A percentile compares a stretch with the other conserved stretches of the same genome.
These are phyloP conservation scores for Chrysolina haemoptera DNA, from an alignment of 2,888 invertebrate genomes.

Conservation along the genomic window DNA sequence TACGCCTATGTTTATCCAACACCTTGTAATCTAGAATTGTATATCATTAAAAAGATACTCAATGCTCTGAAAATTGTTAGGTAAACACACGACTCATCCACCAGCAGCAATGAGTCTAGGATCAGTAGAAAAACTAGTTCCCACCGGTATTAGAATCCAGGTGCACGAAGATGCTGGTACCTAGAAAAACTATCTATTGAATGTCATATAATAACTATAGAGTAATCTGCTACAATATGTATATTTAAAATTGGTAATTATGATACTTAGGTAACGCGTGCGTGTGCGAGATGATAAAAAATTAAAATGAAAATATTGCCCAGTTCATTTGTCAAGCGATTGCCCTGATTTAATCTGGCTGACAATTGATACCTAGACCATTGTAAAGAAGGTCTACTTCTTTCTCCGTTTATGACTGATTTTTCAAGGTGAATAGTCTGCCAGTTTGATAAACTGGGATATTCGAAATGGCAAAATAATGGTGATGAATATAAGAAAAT, in stretches of 20 bases:
- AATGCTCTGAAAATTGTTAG: neutral
- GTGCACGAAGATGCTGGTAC: conserved; percentile 17
- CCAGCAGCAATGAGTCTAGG: conserved; percentile 11
- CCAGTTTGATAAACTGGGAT: too few relatives aligned
- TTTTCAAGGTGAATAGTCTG: too few relatives aligned
- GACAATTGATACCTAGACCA: too few relatives aligned
- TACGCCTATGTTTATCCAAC: neutral
- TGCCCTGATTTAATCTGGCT: too few relatives aligned
- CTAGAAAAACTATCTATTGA: conserved; percentile 12
- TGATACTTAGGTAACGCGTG: neutral
- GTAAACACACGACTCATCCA: neutral
- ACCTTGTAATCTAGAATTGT: neutral
- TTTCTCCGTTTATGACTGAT: too few relatives aligned
- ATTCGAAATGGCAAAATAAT: too few relatives aligned
- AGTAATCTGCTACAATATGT: neutral
- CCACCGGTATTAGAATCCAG: conserved; percentile 14
- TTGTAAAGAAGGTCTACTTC: too few relatives aligned
- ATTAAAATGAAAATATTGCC: neutral
- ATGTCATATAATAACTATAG: neutral
- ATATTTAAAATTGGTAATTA: neutral
- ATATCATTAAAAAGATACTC: neutral
- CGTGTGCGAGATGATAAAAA: neutral
- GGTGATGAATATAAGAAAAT: too few relatives aligned
- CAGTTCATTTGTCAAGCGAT: too few relatives aligned
- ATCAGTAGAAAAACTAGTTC: conserved; percentile 4